These are phyloP conservation scores for Syngnathus acus DNA, from an alignment of 2,797 vertebrate genomes.

Conservation along the genomic window DNA sequence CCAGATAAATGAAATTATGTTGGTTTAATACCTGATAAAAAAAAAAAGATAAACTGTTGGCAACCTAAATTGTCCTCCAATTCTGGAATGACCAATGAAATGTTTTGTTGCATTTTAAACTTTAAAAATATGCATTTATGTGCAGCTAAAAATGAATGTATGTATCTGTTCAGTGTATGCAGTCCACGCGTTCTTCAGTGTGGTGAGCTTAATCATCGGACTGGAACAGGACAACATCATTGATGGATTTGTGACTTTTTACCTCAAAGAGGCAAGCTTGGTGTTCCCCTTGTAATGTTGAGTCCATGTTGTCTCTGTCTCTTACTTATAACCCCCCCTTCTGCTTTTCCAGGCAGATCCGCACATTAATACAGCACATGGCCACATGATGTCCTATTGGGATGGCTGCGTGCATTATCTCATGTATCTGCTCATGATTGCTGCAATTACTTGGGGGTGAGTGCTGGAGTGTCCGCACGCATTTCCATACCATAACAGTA, in stretches of 20 bases:
- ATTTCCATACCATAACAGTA: too few relatives aligned
- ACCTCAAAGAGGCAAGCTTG: constrained; percentile 82
- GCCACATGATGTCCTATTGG: constrained; percentile 93
- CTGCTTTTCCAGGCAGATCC: constrained; percentile 67
- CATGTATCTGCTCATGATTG: constrained; percentile 92
- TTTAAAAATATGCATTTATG: neutral
- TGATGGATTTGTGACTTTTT: constrained; percentile 90
- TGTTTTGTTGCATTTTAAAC: neutral
- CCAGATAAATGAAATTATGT: neutral
- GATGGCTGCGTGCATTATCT: constrained; percentile 90
- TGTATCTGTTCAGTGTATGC: constrained; percentile 74
- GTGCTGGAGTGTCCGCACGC: constrained; percentile 24
- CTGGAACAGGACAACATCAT: constrained; percentile 92
- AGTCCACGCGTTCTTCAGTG: constrained; percentile 83
- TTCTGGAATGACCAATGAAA: neutral
- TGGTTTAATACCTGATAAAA: neutral
- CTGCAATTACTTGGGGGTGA: constrained; percentile 93
- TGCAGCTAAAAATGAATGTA: neutral
- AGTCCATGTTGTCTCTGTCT: constrained; percentile 4
- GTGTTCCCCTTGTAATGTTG: neutral
- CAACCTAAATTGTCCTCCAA: neutral
- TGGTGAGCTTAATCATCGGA: constrained; percentile 87
- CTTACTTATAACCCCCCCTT: neutral
- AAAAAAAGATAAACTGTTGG: neutral
- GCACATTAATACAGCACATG: constrained; percentile 85